Base-by-base conservation (phyloP, 2,888 invertebrate species). In the Hypsopygia costalis region DNA sequence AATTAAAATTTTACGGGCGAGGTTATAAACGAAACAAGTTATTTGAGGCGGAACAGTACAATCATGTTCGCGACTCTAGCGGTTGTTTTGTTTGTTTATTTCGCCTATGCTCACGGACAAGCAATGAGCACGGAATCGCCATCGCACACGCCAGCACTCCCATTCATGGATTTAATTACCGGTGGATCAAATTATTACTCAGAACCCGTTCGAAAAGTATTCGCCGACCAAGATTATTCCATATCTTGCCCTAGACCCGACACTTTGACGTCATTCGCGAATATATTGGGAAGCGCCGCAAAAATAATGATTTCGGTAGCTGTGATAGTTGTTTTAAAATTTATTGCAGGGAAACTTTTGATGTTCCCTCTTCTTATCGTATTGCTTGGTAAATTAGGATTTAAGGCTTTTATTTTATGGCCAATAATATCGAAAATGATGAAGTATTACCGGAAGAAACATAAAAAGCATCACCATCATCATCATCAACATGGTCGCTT, bases 281-380 rank as follows among this genome's bases (percentile, higher is more conserved):
- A 76, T 52, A 59, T 86, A 39, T 51, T 88, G 36, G 79, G 79
- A 3, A 89, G 81, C 50, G 82, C 85, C 27, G 86, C 87, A 4
- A 89, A 89, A 59, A 87, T 89, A 40, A 75, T 89, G 78, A 53
- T 89, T 46, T 83, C 89, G 1, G 79, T 73, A 16, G 79, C 85
- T 30, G 66, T 80, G 34, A 83, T 89, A 44, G 68, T 76, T 12
- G 65, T 86, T 44, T 49, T 89, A 12, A 89, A 89, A 60, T 52
- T 87, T 37, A 51, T 88, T 28, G 74, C 69, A 11, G 81, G 79
- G 11, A 89, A 89, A 64, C 53, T 89, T 39, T 59, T 89, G 46
- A 55, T 89, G 12, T 51, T 87, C 35, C 89, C 89, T 1, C 47
- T 86, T 11, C 65, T 78, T 21, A 55, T 86, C 20, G 67, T 85